Percentiles rank a stretch among this genome's conserved stretches.
phyloP scores from a whole-genome alignment of 1,140 invertebrate genomes.

The Dryas iulia region DNA sequence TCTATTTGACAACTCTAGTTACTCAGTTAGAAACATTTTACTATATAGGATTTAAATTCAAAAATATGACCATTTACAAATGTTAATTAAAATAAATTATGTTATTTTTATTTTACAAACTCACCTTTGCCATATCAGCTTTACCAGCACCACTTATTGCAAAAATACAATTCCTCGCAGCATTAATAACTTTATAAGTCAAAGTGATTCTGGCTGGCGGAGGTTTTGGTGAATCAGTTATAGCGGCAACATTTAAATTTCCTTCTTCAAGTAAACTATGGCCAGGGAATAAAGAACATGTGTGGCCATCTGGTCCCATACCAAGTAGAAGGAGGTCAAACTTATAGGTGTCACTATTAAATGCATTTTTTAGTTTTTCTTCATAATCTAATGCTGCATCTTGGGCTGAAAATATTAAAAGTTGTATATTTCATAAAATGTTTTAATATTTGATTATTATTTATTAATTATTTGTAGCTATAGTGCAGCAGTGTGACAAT shows the following conservation, averaged over 20 bases:
- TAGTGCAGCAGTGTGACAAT: no score
- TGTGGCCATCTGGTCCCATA: constrained; percentile 99
- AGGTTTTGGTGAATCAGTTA: constrained; percentile 97
- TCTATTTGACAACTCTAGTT: no score
- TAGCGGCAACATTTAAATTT: constrained; percentile 88
- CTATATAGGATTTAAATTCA: no score
- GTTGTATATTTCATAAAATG: no score
- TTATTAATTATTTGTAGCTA: no score
- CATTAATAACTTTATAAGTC: constrained; percentile 95
- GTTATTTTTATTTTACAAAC: no score
- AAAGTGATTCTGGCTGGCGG: constrained; percentile 95
- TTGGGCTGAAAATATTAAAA: constrained; percentile 82
- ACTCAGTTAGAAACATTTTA: no score
- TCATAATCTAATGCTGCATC: constrained; percentile 92
- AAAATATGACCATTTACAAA: no score
- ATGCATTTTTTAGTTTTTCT: constrained; percentile 83
- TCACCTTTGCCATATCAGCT: constrained; percentile 93
- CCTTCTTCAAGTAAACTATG: constrained; percentile 87
- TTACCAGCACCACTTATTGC: constrained; percentile 91
- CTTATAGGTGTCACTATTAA: constrained; percentile 82
- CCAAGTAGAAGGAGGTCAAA: constrained; percentile 96
- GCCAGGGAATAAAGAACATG: constrained; percentile 97
- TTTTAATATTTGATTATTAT: no score
- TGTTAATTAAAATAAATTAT: no score
- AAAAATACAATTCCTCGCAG: constrained; percentile 91